phyloP scores from a whole-genome alignment of 2,113 vertebrate species.

The Fukomys damarensis region DNA sequence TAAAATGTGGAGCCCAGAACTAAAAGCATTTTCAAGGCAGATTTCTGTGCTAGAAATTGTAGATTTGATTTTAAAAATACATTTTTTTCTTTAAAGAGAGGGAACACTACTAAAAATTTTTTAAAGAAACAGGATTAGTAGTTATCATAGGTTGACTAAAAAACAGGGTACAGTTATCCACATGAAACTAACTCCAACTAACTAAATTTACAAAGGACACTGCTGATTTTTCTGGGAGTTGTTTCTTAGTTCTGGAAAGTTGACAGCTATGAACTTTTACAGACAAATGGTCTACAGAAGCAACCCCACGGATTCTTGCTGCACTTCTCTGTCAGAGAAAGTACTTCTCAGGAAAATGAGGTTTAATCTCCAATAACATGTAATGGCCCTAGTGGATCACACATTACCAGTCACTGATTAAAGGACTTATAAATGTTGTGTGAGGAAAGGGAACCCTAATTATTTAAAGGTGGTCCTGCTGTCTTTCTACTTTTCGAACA shows the following conservation, averaged over 20 bases:
- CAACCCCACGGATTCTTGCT: neutral
- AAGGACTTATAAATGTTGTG: neutral
- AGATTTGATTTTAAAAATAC: neutral
- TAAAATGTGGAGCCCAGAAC: slow-evolving; percentile 83
- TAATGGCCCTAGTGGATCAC: neutral
- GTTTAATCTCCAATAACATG: neutral
- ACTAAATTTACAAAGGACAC: neutral
- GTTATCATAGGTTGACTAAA: slow-evolving; percentile 8
- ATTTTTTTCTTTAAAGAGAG: slow-evolving; percentile 1
- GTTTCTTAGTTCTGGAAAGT: neutral
- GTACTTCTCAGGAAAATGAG: neutral
- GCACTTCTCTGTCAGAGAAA: neutral
- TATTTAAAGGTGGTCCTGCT: neutral
- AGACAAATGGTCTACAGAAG: neutral
- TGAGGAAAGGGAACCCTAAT: neutral
- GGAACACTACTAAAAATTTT: neutral
- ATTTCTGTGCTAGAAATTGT: slow-evolving; percentile 81
- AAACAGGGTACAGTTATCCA: neutral
- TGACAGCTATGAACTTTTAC: neutral
- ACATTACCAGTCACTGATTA: neutral
- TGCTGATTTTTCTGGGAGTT: neutral
- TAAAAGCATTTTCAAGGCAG: slow-evolving; percentile 76
- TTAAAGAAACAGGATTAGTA: neutral
- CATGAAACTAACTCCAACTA: neutral
- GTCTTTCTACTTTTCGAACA: neutral